phyloP scores from a whole-genome alignment of 53 echinoderm and acorn worm genomes.

The Henricia sp. region DNA sequence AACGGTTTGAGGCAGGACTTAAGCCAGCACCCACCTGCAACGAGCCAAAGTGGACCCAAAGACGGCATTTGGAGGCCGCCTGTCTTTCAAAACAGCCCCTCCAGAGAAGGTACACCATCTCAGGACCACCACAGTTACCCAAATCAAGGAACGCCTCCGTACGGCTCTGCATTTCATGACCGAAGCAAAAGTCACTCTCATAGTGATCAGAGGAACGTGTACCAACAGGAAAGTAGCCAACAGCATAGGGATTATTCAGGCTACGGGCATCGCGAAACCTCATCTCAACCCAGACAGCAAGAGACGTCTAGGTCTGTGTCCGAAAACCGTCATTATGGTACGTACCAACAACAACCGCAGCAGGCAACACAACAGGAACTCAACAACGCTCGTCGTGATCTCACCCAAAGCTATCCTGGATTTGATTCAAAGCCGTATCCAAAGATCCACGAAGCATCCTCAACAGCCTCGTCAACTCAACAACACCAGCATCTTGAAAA shows the following conservation, averaged over 20 bases:
- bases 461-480: not conserved
- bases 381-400: conserved; percentile 49
- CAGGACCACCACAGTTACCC: conserved; percentile 54
- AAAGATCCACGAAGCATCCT: conserved; percentile 17
- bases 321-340: conserved; percentile 16
- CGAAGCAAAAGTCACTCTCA: conserved; percentile 23
- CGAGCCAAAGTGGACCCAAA: conserved; percentile 54
- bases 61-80: conserved; percentile 92
- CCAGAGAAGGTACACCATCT: conserved; percentile 62
- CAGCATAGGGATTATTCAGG: conserved; percentile 50
- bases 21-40: conserved; percentile 59
- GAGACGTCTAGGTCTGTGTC: conserved; percentile 27
- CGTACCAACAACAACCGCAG: conserved; percentile 35
- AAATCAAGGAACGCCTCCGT: conserved; percentile 43
- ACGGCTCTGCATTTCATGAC: conserved; percentile 44
- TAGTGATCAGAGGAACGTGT: conserved; percentile 28
- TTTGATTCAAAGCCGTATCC: conserved; percentile 56
- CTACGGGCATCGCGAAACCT: conserved; percentile 34
- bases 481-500: conserved; percentile 44
- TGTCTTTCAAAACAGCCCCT: conserved; percentile 88
- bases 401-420: conserved; percentile 54
- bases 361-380: conserved; percentile 43
- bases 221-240: conserved; percentile 18
- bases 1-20: conserved; percentile 75
- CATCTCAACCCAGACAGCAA: not conserved